Conservation (phyloP, 2,113 vertebrate species). For the Silurus asotus region DNA sequence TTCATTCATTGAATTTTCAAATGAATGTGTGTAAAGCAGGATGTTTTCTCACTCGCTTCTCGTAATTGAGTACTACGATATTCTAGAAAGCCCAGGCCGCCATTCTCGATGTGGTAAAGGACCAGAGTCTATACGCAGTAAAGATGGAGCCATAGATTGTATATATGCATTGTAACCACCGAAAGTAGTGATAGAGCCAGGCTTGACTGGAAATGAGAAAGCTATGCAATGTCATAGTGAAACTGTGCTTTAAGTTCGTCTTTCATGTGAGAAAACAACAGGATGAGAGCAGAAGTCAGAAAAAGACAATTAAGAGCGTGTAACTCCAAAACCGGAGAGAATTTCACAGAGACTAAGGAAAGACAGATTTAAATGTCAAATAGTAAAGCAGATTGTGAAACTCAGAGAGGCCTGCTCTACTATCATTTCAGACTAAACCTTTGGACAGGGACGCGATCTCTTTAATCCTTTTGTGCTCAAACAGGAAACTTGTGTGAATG, state of each 20-base stretch:
- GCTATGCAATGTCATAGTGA: conserved; percentile 60
- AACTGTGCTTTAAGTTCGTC: conserved; percentile 53
- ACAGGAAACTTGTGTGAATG: neutral
- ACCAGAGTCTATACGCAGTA: conserved; percentile 35
- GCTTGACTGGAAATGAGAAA: conserved; percentile 62
- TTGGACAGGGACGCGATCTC: neutral
- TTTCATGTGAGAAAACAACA: conserved; percentile 66
- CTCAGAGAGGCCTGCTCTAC: no score
- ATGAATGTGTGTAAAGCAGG: conserved; percentile 34
- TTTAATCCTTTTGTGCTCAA: neutral
- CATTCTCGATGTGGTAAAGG: conserved; percentile 45
- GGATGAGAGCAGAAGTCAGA: conserved; percentile 53
- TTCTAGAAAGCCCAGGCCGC: conserved; percentile 33
- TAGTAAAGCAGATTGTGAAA: neutral
- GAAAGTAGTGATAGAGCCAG: conserved; percentile 44
- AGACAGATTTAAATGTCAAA: conserved; percentile 12
- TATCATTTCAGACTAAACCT: neutral
- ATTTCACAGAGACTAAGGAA: neutral
- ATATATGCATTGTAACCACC: conserved; percentile 53
- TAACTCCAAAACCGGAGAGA: conserved; percentile 26
- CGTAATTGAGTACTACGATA: conserved; percentile 46
- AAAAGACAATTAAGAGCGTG: conserved; percentile 17
- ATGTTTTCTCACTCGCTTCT: conserved; percentile 50
- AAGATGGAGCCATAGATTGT: conserved; percentile 45
- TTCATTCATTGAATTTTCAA: conserved; percentile 42